Conservation (phyloP, 2,797 vertebrate species). For the Avahi laniger region DNA sequence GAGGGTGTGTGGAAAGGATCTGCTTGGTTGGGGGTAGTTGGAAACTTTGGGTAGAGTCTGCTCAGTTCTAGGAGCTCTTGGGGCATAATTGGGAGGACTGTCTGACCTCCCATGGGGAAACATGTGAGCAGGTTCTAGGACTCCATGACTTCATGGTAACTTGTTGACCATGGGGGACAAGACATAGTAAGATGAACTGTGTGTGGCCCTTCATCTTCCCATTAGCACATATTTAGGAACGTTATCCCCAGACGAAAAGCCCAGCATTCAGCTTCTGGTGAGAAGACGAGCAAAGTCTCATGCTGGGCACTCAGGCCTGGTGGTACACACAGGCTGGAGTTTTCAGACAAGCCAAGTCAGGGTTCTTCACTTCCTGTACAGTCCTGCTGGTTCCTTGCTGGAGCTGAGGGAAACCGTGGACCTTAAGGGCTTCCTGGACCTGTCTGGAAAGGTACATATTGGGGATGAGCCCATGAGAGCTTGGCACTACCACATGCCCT, state of each 20-base stretch:
- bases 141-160: neutral
- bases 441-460: neutral
- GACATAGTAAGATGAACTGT: neutral
- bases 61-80: neutral
- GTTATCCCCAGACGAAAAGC: too few relatives aligned
- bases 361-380: too few relatives aligned
- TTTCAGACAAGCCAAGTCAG: neutral
- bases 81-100: too few relatives aligned
- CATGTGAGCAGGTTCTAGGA: too few relatives aligned
- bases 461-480: accelerated
- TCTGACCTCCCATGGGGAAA: too few relatives aligned
- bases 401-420: too few relatives aligned
- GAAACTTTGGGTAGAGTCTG: neutral
- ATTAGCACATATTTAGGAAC: accelerated
- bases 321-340: neutral
- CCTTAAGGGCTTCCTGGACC: neutral
- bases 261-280: neutral
- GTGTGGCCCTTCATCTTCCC: neutral
- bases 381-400: accelerated
- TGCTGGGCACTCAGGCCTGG: neutral
- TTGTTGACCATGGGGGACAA: neutral
- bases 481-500: neutral
- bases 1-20: neutral
- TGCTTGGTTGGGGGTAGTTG: neutral
- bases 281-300: neutral